A percentile compares a stretch with the other conserved stretches of the same genome.
Conservation (phyloP, 2,797 vertebrate species). For the Melanotaenia trifasciata region DNA sequence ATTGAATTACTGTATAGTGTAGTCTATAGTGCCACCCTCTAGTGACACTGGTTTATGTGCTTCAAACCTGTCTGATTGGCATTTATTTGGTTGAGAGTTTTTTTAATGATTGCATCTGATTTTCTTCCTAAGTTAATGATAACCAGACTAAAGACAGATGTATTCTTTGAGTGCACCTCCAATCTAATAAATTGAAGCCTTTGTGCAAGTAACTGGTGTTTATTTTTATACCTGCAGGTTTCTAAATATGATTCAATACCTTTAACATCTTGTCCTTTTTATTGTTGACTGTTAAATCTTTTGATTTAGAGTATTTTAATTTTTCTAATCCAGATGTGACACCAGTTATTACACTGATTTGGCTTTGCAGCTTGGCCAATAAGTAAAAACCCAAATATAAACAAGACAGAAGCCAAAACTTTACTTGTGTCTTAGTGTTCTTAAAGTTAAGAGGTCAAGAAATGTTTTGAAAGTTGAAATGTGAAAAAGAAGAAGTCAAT, state of each 20-base stretch:
- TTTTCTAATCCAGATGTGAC: too few relatives aligned
- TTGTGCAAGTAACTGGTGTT: not conserved
- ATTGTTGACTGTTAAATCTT: not conserved
- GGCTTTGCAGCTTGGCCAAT: conserved; percentile 40
- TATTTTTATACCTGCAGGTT: not conserved
- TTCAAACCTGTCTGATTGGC: not conserved
- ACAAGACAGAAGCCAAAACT: conserved; percentile 32
- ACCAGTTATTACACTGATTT: not conserved
- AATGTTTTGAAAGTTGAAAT: conserved; percentile 17
- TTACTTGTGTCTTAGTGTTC: not conserved
- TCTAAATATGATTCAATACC: not conserved
- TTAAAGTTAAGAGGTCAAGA: not conserved
- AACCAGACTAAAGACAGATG: not conserved
- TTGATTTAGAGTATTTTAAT: not conserved
- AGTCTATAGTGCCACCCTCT: not conserved
- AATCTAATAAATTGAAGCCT: not conserved
- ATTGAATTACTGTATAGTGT: not conserved
- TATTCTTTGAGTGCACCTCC: not conserved
- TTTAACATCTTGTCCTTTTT: not conserved
- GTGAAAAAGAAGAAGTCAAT: conserved; percentile 1
- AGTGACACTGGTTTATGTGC: not conserved
- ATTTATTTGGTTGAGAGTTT: not conserved
- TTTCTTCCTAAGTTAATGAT: not conserved
- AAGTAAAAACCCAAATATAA: not conserved
- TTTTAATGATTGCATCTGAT: not conserved